Conservation (phyloP, 2,797 vertebrate species). For the Typhlichthys subterraneus region DNA sequence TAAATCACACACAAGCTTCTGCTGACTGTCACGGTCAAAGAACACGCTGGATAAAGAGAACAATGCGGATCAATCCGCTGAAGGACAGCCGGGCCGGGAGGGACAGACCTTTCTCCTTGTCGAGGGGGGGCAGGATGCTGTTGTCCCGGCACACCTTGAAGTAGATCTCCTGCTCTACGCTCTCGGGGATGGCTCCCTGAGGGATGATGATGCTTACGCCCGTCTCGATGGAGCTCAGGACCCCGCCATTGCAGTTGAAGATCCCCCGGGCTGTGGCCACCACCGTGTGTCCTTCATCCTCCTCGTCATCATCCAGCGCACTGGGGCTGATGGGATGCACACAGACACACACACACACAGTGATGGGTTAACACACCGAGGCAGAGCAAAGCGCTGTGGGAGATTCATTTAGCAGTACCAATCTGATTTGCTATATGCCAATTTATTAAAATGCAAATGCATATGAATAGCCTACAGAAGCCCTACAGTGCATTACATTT, state of each 20-base stretch:
- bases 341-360: constrained; percentile 38
- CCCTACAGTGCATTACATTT: no score
- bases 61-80: background rate
- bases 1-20: no score
- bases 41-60: no score
- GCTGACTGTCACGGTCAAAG: no score
- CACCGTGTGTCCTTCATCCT: constrained; percentile 96
- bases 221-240: constrained; percentile 97
- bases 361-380: background rate
- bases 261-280: constrained; percentile 95
- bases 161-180: constrained; percentile 98
- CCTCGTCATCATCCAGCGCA: constrained; percentile 93
- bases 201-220: constrained; percentile 99
- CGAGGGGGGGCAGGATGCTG: constrained; percentile 96
- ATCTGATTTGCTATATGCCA: no score
- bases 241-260: constrained; percentile 96
- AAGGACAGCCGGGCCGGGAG: background rate
- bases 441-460: no score
- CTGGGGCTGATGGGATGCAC: constrained; percentile 80
- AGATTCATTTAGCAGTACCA: no score
- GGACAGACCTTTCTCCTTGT: constrained; percentile 97
- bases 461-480: no score
- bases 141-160: constrained; percentile 99
- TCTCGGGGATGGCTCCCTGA: constrained; percentile 95
- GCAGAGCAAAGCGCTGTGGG: background rate